Conservation (phyloP, 2,888 invertebrate species). For the Orthosia cruda region DNA sequence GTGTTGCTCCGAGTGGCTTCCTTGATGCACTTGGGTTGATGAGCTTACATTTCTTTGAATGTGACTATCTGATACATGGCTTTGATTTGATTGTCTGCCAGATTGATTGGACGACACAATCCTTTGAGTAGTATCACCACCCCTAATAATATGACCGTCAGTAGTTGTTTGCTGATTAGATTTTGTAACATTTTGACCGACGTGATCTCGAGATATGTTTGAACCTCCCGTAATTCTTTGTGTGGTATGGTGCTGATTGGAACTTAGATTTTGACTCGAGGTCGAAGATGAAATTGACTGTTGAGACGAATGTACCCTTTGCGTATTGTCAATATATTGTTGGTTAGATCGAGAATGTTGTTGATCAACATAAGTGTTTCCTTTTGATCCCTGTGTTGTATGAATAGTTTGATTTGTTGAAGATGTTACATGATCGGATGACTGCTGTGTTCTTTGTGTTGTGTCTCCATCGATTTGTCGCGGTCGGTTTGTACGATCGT, state of each 20-base stretch:
- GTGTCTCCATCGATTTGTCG: slow-evolving; percentile 69
- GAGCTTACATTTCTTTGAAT: slow-evolving; percentile 70
- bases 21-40: slow-evolving; percentile 71
- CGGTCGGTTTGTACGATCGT: slow-evolving; percentile 66
- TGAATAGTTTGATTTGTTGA: slow-evolving; percentile 72
- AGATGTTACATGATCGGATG: slow-evolving; percentile 75
- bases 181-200: slow-evolving; percentile 73
- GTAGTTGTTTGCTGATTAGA: slow-evolving; percentile 74
- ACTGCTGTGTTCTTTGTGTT: slow-evolving; percentile 72
- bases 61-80: slow-evolving; percentile 63
- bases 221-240: slow-evolving; percentile 70
- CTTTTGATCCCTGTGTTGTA: slow-evolving; percentile 72
- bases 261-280: slow-evolving; percentile 68
- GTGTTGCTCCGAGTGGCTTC: slow-evolving; percentile 76
- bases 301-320: slow-evolving; percentile 71
- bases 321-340: slow-evolving; percentile 69
- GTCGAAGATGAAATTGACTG: slow-evolving; percentile 70
- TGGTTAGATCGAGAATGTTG: slow-evolving; percentile 75
- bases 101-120: slow-evolving; percentile 76
- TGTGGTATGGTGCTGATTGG: slow-evolving; percentile 68
- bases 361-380: slow-evolving; percentile 71
- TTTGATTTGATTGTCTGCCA: slow-evolving; percentile 66
- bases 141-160: slow-evolving; percentile 64
- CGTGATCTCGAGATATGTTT: slow-evolving; percentile 68
- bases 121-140: slow-evolving; percentile 77